Evolutionary conservation across 1,140 invertebrate genomes (phyloP).

Genomic region (Brachionus paranguensis): DNA sequence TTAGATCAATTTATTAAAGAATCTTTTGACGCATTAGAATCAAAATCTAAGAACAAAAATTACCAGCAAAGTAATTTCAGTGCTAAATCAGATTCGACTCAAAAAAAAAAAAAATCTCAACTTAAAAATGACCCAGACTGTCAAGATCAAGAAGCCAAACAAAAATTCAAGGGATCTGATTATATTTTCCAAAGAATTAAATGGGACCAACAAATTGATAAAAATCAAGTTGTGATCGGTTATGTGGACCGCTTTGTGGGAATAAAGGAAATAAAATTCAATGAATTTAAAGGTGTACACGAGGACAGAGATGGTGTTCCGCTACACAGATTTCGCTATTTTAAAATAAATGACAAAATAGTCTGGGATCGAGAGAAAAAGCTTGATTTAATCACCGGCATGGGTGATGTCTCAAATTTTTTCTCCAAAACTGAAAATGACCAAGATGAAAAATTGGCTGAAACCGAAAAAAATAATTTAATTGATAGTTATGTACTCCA

Average conservation of each 20-base stretch:
- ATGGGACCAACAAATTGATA: slow-evolving; percentile 28
- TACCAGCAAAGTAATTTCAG: neutral
- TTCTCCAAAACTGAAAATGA: neutral
- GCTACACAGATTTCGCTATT: slow-evolving; percentile 18
- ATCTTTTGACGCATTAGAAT: neutral
- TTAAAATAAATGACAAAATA: slow-evolving; percentile 19
- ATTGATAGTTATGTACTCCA: neutral
- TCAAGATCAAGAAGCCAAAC: neutral
- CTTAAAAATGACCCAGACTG: neutral
- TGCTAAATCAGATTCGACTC: neutral
- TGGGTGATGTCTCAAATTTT: slow-evolving; percentile 3
- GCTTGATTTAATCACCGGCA: slow-evolving; percentile 27
- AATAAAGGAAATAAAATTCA: slow-evolving; percentile 35
- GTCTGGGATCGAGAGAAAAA: slow-evolving; percentile 27
- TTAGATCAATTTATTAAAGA: neutral
- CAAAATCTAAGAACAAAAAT: neutral
- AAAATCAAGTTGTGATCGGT: slow-evolving; percentile 19
- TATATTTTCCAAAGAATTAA: slow-evolving; percentile 35
- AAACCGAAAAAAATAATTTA: neutral
- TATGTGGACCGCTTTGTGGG: slow-evolving; percentile 36
- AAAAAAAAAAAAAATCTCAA: neutral
- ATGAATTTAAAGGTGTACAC: slow-evolving; percentile 36
- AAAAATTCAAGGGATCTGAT: slow-evolving; percentile 37
- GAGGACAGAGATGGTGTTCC: slow-evolving; percentile 22
- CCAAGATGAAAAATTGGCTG: neutral